Conservation (phyloP, 2,888 invertebrate genomes). For the Mythimna impura region DNA sequence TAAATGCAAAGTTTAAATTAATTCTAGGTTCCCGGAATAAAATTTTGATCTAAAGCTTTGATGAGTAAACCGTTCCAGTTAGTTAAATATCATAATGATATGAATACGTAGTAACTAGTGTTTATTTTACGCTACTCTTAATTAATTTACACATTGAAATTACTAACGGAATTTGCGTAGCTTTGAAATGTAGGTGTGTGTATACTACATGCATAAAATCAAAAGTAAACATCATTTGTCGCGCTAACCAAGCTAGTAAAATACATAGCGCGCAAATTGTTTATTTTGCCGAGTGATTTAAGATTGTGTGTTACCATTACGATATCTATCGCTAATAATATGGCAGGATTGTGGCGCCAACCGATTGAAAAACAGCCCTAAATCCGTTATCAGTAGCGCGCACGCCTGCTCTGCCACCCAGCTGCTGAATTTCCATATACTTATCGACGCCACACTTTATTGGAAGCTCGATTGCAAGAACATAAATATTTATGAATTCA, state of each 20-base stretch:
- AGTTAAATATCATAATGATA: constrained; percentile 18
- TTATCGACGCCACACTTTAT: constrained; percentile 78
- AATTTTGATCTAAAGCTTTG: constrained; percentile 80
- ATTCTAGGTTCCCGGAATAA: constrained; percentile 81
- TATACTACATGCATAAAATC: constrained; percentile 49
- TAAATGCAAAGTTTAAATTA: constrained; percentile 89
- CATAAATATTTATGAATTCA: constrained; percentile 73
- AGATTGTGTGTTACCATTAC: constrained; percentile 62
- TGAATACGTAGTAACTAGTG: constrained; percentile 1
- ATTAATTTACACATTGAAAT: constrained; percentile 6
- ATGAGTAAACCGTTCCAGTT: constrained; percentile 64
- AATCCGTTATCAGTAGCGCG: constrained; percentile 81
- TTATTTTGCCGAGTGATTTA: constrained; percentile 64
- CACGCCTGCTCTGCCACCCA: constrained; percentile 76
- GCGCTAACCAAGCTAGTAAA: constrained; percentile 47
- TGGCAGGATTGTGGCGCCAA: constrained; percentile 71
- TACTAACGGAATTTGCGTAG: constrained; percentile 12
- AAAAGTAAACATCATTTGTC: constrained; percentile 45
- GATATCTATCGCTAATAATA: constrained; percentile 75
- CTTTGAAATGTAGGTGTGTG: constrained; percentile 32
- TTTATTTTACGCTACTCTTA: constrained; percentile 2
- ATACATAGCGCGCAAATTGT: constrained; percentile 53
- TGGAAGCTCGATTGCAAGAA: constrained; percentile 71
- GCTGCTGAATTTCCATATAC: constrained; percentile 80
- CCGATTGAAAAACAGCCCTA: constrained; percentile 81